Conservation (phyloP, 2,797 vertebrate species). For the Cheirogaleus major region DNA sequence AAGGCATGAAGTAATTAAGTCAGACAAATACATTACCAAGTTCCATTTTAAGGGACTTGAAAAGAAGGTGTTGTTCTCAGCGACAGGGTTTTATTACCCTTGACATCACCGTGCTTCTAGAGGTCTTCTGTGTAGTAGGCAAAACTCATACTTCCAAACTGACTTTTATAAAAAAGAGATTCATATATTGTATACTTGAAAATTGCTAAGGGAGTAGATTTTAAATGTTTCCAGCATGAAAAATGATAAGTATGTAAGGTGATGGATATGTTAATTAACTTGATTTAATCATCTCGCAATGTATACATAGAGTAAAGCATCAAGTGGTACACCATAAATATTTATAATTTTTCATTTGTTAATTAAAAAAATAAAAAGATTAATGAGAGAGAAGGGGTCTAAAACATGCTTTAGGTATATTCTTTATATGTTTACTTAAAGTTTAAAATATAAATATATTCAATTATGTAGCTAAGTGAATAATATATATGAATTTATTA, state of each 20-base stretch:
- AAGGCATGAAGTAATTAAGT: constrained; percentile 47
- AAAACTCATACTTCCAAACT: not conserved
- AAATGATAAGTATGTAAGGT: not conserved
- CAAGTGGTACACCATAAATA: not conserved
- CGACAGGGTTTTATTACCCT: not conserved
- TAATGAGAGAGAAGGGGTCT: not conserved
- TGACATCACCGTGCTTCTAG: not conserved
- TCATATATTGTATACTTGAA: not conserved
- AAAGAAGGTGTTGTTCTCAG: constrained; percentile 32
- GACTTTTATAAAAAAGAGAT: not conserved
- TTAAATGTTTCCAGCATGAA: not conserved
- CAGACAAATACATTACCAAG: constrained; percentile 17
- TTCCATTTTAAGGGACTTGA: constrained; percentile 24
- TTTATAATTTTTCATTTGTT: constrained; percentile 7
- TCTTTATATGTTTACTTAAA: not conserved
- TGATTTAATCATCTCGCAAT: not conserved
- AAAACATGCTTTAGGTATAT: not conserved
- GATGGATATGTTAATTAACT: constrained; percentile 37
- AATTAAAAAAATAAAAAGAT: not conserved
- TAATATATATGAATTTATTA: not conserved
- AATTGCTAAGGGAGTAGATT: not conserved
- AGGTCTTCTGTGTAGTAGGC: not conserved
- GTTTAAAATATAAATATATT: constrained; percentile 3
- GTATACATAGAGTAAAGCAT: not conserved
- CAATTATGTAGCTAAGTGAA: not conserved